Percentiles rank a stretch among this genome's conserved stretches.
These are phyloP conservation scores for Platycheirus rosarum DNA, from an alignment of 2,888 invertebrate species.

Conservation along the genomic window DNA sequence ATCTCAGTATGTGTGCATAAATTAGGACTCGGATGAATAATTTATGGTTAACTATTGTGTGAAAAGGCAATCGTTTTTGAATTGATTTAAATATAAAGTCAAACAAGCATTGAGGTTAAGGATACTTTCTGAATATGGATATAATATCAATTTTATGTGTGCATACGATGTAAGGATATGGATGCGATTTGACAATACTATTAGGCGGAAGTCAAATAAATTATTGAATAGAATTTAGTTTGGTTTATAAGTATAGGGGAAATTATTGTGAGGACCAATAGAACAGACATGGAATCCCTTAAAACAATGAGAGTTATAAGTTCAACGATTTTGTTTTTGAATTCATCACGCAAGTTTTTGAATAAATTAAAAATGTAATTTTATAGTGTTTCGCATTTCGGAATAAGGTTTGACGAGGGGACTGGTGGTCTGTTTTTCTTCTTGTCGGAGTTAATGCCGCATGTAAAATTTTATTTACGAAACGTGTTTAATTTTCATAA, in stretches of 20 bases:
- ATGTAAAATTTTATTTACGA: too few relatives aligned
- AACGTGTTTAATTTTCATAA: too few relatives aligned
- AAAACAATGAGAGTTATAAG: too few relatives aligned
- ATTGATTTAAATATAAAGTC: background rate
- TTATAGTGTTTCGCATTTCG: too few relatives aligned
- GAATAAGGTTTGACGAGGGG: too few relatives aligned
- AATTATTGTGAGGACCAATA: too few relatives aligned
- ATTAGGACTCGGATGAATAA: background rate
- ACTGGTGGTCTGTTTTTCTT: too few relatives aligned
- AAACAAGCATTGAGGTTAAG: background rate
- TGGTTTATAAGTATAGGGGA: too few relatives aligned
- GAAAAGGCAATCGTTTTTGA: conserved; percentile 21
- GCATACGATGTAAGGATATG: background rate
- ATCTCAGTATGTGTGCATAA: background rate
- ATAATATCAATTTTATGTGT: background rate
- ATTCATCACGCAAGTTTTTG: too few relatives aligned
- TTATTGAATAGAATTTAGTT: background rate
- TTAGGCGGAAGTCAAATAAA: background rate
- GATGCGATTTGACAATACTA: background rate
- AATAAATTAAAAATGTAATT: too few relatives aligned
- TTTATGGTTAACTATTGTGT: conserved; percentile 2
- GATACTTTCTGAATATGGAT: conserved; percentile 2
- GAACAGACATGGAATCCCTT: too few relatives aligned
- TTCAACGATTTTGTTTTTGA: background rate
- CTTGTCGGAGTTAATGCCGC: too few relatives aligned